phyloP scores from a whole-genome alignment of 1,140 invertebrate species.

The Holotrichia oblita region DNA sequence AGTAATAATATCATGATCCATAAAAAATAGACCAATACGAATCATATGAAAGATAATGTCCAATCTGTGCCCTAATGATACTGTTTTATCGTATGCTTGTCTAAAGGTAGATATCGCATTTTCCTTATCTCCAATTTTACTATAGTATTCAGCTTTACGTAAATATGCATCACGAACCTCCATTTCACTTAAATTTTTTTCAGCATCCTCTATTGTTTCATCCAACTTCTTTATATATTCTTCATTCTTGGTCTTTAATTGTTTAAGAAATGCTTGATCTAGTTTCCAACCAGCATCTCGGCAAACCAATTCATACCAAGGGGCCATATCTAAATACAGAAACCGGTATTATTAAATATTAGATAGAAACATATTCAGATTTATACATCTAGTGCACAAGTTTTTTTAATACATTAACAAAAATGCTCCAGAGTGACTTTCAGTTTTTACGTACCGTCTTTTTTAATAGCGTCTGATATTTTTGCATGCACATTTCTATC shows the following conservation, averaged over 20 bases:
- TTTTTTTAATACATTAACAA: too few species aligned
- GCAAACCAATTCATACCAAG: slow-evolving; percentile 95
- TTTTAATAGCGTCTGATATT: slow-evolving; percentile 82
- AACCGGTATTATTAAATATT: slow-evolving; percentile 26
- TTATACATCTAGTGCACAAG: too few species aligned
- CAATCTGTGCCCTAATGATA: slow-evolving; percentile 86
- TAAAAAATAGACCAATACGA: slow-evolving; percentile 87
- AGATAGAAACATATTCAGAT: neutral
- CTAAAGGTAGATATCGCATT: slow-evolving; percentile 70
- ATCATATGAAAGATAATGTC: slow-evolving; percentile 92
- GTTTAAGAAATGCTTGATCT: slow-evolving; percentile 77
- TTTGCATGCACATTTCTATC: slow-evolving; percentile 72
- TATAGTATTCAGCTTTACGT: slow-evolving; percentile 91
- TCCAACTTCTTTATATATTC: slow-evolving; percentile 82
- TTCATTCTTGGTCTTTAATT: slow-evolving; percentile 77
- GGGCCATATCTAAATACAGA: slow-evolving; percentile 84
- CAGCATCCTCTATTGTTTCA: slow-evolving; percentile 90
- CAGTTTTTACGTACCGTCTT: slow-evolving; percentile 72
- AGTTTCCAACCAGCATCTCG: slow-evolving; percentile 80
- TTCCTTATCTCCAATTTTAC: slow-evolving; percentile 93
- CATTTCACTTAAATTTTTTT: slow-evolving; percentile 90
- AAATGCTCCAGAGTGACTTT: slow-evolving; percentile 4
- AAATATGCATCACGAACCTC: slow-evolving; percentile 87
- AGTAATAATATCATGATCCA: slow-evolving; percentile 87
- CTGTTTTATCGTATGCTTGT: slow-evolving; percentile 90